Evolutionary conservation across 92 coral and sea anemone species (phyloP).

Genomic region (Hydrozoanthus gracilis): DNA sequence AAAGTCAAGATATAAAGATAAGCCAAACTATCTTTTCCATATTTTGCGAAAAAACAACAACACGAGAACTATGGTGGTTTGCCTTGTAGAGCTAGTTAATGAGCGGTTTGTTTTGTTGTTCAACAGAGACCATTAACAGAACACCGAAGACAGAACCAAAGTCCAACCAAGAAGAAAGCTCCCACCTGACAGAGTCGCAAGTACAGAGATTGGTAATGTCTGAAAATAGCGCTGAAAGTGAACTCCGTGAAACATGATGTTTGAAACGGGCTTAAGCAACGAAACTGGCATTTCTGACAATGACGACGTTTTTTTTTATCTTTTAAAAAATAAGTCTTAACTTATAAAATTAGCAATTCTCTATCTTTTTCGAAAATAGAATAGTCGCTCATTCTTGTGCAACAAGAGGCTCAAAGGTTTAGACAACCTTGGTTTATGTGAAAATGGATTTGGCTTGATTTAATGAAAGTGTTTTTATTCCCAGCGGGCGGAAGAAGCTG

Average conservation of each 20-base stretch:
- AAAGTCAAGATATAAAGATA: no score
- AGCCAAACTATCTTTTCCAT: no score
- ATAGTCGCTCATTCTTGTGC: background rate
- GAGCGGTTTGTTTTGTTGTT: background rate
- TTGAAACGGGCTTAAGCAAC: background rate
- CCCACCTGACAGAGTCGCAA: constrained; percentile 9
- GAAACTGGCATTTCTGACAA: background rate
- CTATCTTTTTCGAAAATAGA: no score
- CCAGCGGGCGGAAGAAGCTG: constrained; percentile 39
- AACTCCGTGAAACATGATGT: background rate
- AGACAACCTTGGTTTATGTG: background rate
- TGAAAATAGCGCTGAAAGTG: background rate
- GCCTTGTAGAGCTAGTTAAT: no score
- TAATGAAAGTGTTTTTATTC: background rate
- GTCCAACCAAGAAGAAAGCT: background rate
- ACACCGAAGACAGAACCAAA: constrained; percentile 16
- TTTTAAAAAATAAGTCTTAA: background rate
- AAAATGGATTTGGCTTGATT: background rate
- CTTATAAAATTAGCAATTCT: background rate
- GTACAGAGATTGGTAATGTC: constrained; percentile 4
- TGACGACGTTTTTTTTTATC: background rate
- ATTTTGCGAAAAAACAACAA: no score
- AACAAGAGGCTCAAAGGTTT: background rate
- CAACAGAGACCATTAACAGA: constrained; percentile 19
- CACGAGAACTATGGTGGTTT: no score